Percentiles rank a stretch among this genome's conserved stretches.
These are phyloP conservation scores for Drosophila dives DNA, from an alignment of 2,888 invertebrate genomes.

Conservation along the genomic window DNA sequence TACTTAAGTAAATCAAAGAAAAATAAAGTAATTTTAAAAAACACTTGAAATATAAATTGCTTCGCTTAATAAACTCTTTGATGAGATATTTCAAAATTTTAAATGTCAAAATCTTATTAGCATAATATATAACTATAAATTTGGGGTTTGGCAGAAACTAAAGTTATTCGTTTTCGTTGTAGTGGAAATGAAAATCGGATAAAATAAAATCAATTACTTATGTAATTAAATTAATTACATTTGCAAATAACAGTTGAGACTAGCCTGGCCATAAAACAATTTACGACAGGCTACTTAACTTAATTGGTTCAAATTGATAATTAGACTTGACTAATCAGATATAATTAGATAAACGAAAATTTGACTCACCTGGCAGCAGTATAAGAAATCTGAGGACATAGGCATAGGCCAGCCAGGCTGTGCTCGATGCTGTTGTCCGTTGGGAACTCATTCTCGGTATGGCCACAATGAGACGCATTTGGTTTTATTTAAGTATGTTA, in stretches of 20 bases:
- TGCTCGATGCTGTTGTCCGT: conserved; percentile 33
- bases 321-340: conserved; percentile 2
- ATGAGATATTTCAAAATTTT: not conserved
- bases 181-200: not conserved
- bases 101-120: no score
- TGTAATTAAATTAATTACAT: conserved; percentile 4
- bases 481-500: conserved; percentile 9
- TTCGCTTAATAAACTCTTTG: not conserved
- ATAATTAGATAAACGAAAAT: not conserved
- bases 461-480: conserved; percentile 42
- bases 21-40: not conserved
- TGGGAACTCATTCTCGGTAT: conserved; percentile 48
- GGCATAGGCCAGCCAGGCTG: conserved; percentile 56
- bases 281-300: conserved; percentile 6
- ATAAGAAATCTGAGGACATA: conserved; percentile 66
- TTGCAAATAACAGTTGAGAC: not conserved
- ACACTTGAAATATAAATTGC: not conserved
- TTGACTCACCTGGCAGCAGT: conserved; percentile 72
- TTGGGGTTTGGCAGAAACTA: not conserved
- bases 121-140: no score
- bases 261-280: not conserved
- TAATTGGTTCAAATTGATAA: conserved; percentile 13
- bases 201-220: not conserved
- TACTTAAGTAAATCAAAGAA: not conserved
- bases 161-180: not conserved